Evolutionary conservation across 2,797 vertebrate species (phyloP), one percentile per base, ranked within the genome.

Genomic region (Echiichthys vipera): DNA sequence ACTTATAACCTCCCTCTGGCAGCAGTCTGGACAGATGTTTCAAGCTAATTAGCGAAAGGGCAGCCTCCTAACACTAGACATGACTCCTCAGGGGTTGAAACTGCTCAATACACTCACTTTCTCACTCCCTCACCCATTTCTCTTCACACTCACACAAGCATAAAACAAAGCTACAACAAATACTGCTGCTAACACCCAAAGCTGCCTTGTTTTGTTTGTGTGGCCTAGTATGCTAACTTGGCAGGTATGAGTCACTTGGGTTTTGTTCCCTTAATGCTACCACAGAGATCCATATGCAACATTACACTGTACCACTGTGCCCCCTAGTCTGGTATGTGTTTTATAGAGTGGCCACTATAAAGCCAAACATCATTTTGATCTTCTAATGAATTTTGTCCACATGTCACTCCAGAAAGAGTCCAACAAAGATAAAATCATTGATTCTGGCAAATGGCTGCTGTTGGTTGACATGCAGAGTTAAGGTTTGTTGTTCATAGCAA

Each of bases 41-140:
- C 59, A 68, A 77, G 70, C 83, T 91, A 89, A 92, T 92, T 91
- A 88, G 86, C 1, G 71, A 90, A 89, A 90, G 85, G 88, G 80
- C 86, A 90, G 81, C 77, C 84, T 87, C 78, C 71, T 84, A 83
- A 87, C 87, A 83, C 64, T 65, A 81, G 79, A 80, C 50, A 56
- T 74, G 77, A 78, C 81, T 85, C 81, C 72, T 85, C 11, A 4
- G 81, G 72, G 85, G 72, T 20, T 65, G 29, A 39, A 79, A 58
- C 34, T 50, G 50, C 82, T 91, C 80, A 74, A 81, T 86, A 74
- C 53, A 63, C 63, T 45, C 25, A 5, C 36, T 49, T 24, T 5
- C 47, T 22, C 42, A 1, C 29, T 30, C 27, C 0, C 12, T n/a
- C 27, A 5, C 43, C n/a, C 42, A 1, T 24, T 30, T 22, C 6